Evolutionary conservation across 2,113 vertebrate genomes (phyloP), one percentile per base, ranked within the genome.

Genomic region (Coryphaenoides rupestris): DNA sequence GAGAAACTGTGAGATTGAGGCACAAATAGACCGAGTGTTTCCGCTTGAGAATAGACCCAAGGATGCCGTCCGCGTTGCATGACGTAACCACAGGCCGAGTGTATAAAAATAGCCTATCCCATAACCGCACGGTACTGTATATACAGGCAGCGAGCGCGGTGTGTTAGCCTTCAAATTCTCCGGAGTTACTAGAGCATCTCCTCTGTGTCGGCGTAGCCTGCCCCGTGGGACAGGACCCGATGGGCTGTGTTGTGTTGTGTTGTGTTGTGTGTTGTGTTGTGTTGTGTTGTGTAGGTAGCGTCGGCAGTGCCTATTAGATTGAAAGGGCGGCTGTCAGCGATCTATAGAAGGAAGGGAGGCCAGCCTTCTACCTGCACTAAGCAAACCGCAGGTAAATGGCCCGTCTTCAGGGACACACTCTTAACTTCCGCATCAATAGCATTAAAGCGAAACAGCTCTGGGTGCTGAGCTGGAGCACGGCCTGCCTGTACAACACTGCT

Each of bases 291-390:
- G 33, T 12, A 40, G 16, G 66, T 77, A 21, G 50, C 57, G 72
- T 84, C 82, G 71, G 77, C 76, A 7, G 9, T 10, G 33, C 9
- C 13, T 40, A 67, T 22, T 67, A 66, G 68, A 33, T 24, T 28
- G 24, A 60, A 76, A 78, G 21, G 7, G 6, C 64, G 2, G 21
- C 13, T 21, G 2, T 72, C 67, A 74, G 66, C 70, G n/a, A 68
- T 79, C 33, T 56, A 58, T 9, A 40, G 13, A 40, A 12, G 33
- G 33, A 40, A 40, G 33, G 33, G 33, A 40, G 33, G 13, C 9
- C 13, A 12, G 33, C 52, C 49, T 33, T 58, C 63, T n/a, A 26
- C 5, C 15, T 17, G 0, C 57, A 68, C 66, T 53, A 60, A 19
- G 33, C 12, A 19, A 40, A 59, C 57, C n/a, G n/a, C 19, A 17